A percentile compares a stretch with the other conserved stretches of the same genome.
These are phyloP conservation scores for Archegozetes longisetosus DNA, from an alignment of 1,140 invertebrate genomes.

Conservation along the genomic window DNA sequence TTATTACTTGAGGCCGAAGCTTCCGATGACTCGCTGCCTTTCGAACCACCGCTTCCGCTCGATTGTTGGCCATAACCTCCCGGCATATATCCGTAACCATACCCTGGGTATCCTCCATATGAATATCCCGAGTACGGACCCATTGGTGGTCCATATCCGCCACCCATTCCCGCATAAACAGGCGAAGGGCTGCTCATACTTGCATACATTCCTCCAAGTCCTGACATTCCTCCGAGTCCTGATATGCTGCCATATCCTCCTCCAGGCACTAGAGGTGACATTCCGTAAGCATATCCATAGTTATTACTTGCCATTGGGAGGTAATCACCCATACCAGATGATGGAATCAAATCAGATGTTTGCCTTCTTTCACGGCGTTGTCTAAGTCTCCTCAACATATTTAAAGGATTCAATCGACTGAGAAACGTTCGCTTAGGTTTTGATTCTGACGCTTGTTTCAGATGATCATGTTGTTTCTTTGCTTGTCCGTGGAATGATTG, in stretches of 20 bases:
- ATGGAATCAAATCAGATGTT: not conserved
- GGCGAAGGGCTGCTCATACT: constrained; percentile 1
- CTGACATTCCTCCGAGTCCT: constrained; percentile 9
- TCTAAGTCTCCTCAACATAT: constrained; percentile 15
- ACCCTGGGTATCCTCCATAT: not conserved
- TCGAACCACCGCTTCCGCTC: not conserved
- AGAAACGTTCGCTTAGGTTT: constrained; percentile 7
- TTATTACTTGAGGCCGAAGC: not conserved
- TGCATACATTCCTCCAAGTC: constrained; percentile 5
- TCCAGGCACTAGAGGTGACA: not conserved
- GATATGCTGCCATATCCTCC: constrained; percentile 1
- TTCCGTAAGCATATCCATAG: not conserved
- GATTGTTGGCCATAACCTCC: not conserved
- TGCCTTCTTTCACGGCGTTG: constrained; percentile 9
- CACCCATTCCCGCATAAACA: not conserved
- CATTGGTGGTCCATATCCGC: not conserved
- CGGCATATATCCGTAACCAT: constrained; percentile 12
- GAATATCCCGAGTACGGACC: not conserved
- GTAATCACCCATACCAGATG: not conserved
- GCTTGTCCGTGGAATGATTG: not conserved
- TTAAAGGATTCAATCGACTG: constrained; percentile 17
- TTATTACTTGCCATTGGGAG: not conserved
- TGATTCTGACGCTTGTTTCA: constrained; percentile 3
- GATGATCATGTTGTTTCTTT: constrained; percentile 10
- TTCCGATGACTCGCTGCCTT: too few species aligned